Conservation (phyloP, 2,888 invertebrate species). For the Nephrotoma flavescens region DNA sequence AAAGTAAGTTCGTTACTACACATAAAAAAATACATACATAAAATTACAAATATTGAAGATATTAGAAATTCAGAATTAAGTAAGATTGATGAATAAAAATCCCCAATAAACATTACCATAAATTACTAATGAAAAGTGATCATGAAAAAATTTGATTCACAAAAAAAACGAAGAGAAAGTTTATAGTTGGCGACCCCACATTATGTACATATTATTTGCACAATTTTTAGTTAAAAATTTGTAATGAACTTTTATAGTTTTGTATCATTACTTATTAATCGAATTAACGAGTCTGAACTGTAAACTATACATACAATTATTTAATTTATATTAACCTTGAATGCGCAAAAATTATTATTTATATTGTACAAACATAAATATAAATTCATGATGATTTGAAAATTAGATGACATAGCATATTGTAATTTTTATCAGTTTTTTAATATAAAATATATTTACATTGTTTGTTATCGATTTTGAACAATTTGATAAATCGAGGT, state of each 20-base stretch:
- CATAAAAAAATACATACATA: too few relatives aligned
- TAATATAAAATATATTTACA: background rate
- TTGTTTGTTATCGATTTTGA: background rate
- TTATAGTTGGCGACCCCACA: background rate
- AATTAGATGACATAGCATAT: background rate
- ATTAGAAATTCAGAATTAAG: too few relatives aligned
- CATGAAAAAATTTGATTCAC: too few relatives aligned
- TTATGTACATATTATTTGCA: background rate
- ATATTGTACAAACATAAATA: background rate
- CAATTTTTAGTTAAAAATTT: background rate
- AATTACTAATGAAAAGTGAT: too few relatives aligned
- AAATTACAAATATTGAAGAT: too few relatives aligned
- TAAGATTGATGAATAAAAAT: too few relatives aligned
- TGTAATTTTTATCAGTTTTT: background rate
- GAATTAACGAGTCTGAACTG: background rate
- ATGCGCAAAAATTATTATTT: background rate
- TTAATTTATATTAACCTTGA: background rate
- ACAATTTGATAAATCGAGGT: background rate
- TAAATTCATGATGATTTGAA: background rate
- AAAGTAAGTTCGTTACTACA: too few relatives aligned
- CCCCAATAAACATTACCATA: too few relatives aligned
- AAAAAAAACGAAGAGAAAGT: background rate
- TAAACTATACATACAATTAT: background rate
- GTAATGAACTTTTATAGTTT: background rate
- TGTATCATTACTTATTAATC: background rate